Percentiles rank a stretch among this genome's conserved stretches.
phyloP scores from a whole-genome alignment of 2,888 invertebrate species.

The Plemyria rubiginata region DNA sequence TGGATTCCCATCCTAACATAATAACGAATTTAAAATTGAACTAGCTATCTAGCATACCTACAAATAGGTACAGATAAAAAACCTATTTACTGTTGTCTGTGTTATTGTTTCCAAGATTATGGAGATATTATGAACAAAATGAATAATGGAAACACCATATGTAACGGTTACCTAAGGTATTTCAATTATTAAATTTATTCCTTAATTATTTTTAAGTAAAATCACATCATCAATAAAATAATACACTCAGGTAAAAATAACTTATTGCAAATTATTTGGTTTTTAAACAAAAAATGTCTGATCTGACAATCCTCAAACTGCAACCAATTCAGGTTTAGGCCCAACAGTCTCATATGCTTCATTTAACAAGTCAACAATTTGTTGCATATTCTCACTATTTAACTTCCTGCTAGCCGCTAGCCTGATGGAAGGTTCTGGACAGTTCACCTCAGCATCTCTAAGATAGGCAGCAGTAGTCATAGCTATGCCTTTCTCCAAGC shows the following conservation, averaged over 20 bases:
- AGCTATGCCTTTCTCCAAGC: constrained; percentile 88
- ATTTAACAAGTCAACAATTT: constrained; percentile 65
- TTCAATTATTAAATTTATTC: too few species aligned
- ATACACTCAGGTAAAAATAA: too few species aligned
- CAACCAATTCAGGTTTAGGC: constrained; percentile 61
- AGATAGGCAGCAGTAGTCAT: constrained; percentile 89
- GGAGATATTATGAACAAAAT: too few species aligned
- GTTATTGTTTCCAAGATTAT: too few species aligned
- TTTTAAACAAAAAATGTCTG: background rate
- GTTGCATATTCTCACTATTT: constrained; percentile 85
- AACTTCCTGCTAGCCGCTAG: constrained; percentile 88
- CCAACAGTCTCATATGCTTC: constrained; percentile 73
- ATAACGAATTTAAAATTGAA: background rate
- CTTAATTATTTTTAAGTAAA: too few species aligned
- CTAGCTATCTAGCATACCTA: background rate
- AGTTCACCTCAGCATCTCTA: constrained; percentile 86
- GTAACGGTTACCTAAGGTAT: too few species aligned
- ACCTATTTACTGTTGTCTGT: background rate
- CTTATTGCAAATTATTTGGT: background rate
- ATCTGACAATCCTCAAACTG: constrained; percentile 33
- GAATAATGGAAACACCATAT: too few species aligned
- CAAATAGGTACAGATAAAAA: background rate
- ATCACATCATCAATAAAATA: too few species aligned
- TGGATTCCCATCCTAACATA: background rate
- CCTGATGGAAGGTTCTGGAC: constrained; percentile 89